Conservation (phyloP, 2,113 vertebrate genomes). For the Cheirogaleus medius region DNA sequence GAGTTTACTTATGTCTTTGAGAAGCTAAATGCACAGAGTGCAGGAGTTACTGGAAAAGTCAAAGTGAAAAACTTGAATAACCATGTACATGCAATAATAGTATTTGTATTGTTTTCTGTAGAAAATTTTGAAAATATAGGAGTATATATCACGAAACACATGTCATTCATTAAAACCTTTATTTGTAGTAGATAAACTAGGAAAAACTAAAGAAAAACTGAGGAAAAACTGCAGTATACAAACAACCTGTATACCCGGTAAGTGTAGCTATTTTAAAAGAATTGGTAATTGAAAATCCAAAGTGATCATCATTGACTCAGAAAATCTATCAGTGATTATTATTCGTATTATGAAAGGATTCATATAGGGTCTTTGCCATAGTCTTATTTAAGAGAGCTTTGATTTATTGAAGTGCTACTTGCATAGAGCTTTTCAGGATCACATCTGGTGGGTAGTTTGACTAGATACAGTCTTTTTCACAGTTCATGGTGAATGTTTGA, state of each 20-base stretch:
- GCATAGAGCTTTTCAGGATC: not conserved
- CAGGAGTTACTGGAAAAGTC: not conserved
- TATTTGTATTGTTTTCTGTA: not conserved
- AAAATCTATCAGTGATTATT: not conserved
- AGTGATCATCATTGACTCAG: not conserved
- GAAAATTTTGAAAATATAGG: not conserved
- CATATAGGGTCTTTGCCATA: not conserved
- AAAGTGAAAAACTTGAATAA: not conserved
- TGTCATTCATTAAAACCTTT: not conserved
- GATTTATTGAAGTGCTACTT: not conserved
- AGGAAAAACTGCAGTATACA: not conserved
- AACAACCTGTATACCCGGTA: not conserved
- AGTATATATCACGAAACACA: not conserved
- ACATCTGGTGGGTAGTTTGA: not conserved
- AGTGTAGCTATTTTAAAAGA: not conserved
- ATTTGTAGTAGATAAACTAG: not conserved
- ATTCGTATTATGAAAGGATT: conserved; percentile 20
- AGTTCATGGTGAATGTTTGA: not conserved
- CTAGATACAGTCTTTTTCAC: not conserved
- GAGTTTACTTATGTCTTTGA: not conserved
- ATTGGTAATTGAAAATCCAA: not conserved
- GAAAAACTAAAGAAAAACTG: not conserved
- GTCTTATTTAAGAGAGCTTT: not conserved
- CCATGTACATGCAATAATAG: not conserved
- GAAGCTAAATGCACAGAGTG: not conserved